phyloP scores from a whole-genome alignment of 2,797 vertebrate genomes.

The Myotis daubentonii region DNA sequence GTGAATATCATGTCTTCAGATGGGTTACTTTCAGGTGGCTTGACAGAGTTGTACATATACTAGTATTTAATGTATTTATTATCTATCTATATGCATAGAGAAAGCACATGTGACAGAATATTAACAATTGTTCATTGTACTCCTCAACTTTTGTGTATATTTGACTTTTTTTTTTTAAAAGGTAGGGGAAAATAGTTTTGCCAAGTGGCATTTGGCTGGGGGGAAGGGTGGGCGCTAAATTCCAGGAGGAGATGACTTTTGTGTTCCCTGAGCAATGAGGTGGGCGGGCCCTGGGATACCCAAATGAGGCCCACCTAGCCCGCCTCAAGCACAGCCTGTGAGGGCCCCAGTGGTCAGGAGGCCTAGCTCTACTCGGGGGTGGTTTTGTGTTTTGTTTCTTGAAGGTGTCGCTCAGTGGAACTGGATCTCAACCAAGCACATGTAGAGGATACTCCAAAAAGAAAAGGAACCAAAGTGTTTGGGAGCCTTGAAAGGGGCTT shows the following conservation, averaged over 20 bases:
- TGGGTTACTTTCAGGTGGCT: conserved; percentile 12
- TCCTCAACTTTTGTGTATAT: background rate
- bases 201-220: background rate
- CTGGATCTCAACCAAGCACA: conserved; percentile 85
- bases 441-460: conserved; percentile 91
- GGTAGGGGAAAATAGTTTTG: background rate
- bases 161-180: background rate
- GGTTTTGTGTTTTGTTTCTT: background rate
- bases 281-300: background rate
- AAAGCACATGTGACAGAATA: conserved; percentile 42
- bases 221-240: fast-evolving
- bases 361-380: background rate
- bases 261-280: background rate
- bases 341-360: background rate
- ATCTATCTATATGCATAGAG: background rate
- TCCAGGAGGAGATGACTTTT: background rate
- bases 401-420: conserved; percentile 92
- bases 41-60: background rate
- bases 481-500: conserved; percentile 95
- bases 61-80: conserved; percentile 14
- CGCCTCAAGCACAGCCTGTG: background rate
- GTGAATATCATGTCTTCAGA: background rate
- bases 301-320: too few relatives aligned
- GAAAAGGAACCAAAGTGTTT: conserved; percentile 92
- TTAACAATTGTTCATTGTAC: background rate